Base-by-base conservation (phyloP, 2,797 vertebrate species). In the Scolopax rusticola region DNA sequence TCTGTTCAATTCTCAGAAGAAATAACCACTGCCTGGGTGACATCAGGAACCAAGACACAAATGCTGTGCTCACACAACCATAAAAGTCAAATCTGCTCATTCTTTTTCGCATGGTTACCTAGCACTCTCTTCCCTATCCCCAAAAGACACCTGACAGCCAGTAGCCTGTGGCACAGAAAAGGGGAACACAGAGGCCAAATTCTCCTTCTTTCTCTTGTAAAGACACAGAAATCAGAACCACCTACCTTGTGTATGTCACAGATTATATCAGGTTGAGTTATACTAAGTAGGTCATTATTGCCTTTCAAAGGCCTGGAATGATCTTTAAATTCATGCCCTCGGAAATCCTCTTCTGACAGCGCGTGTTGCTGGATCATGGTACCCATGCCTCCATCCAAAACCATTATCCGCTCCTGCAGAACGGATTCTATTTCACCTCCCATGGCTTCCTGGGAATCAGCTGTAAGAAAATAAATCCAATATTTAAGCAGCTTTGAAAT, bases 331-430 rank as follows among this genome's bases (percentile, higher is more conserved):
- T 99, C 99, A 3, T 98, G 96, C 19, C 99, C 99, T 75, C 98
- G 98, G 97, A 99, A 99, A 92, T 98, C 97, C 2, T 98, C 98
- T 78, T 99, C 99, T 69, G 97, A 97, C 4, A 99, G 96, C 5
- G 89, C 97, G 24, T 96, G 97, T 65, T 97, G 98, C 95, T 99
- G 99, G 95, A 99, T 99, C 99, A 99, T 99, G 33, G 99, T 99
- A 27, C 99, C 99, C 99, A 99, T 99, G 10, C 99, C 99, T 15
- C 99, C 99, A 32, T 99, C 99, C 71, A 99, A 97, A 93, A 99
- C 97, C 99, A 99, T 98, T 78, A 99, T 99, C 92, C 98, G 98
- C 83, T 99, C 97, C 95, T 78, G 98, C 63, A 99, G 97, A 79
- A 98, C 63, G 17, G 96, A 97, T 86, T 98, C 97, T 30, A 99